Evolutionary conservation across 2,113 vertebrate species (phyloP), one percentile per base, ranked within the genome.

Genomic region (Engystomops pustulosus): DNA sequence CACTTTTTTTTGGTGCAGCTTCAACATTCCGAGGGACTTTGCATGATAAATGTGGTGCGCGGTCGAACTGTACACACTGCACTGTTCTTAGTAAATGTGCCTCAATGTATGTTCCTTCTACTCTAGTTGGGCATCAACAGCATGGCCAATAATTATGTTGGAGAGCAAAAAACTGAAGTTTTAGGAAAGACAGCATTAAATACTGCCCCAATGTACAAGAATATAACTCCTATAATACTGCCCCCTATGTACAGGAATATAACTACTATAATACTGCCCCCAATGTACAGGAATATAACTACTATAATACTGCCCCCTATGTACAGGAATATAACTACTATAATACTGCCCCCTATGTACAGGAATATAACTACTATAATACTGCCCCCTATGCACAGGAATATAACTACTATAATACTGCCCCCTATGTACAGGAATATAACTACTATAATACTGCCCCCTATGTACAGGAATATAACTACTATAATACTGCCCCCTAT

Each of bases 391-490:
- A 30, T 51, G 11, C 20, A 53, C 72, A 27, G 8, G 25, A 30
- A 27, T 49, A 27, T 49, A 32, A 51, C 15, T 32, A 17, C 23
- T 11, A 51, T 51, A 51, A 18, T 27, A 25, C 44, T 76, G 25
- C 36, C 53, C 27, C 23, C 55, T 27, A 60, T 60, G 10, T 60
- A 23, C 23, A 60, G 27, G 23, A 60, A 60, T 60, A 60, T 60
- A 60, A 27, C 55, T 60, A 27, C 23, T 60, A 60, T 60, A 60
- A 27, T 25, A 60, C 55, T 60, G 5, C 20, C 6, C n/a, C 51
- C 51, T 53, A 53, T 53, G 51, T 20, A 53, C 51, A 53, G n/a
- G 51, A n/a, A 53, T 53, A 53, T 53, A 53, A 53, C 51, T 53
- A 7, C 51, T n/a, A 53, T 53, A n/a, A n/a, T 53, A 53, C 51